Base-by-base conservation (phyloP, 2,888 invertebrate species). In the Neocrepidodera transversa region DNA sequence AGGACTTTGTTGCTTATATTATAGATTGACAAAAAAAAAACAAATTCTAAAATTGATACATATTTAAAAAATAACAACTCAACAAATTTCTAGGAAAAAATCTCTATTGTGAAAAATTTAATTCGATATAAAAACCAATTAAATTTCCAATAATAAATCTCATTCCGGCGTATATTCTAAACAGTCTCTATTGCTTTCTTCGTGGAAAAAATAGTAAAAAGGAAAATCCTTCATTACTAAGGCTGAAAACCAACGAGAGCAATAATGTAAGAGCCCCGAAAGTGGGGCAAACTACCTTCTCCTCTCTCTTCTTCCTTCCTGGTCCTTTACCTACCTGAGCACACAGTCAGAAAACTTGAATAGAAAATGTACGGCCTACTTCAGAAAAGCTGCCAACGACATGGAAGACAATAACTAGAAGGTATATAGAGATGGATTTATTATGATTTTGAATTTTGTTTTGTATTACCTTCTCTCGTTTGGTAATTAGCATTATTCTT, bases 171-270 rank as follows among this genome's bases (percentile, higher is more conserved):
- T 13, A 32, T 13, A 2, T 2, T 8, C n/a, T 38, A 38, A 17
- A 38, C 4, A 7, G 38, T 13, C 17, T 11, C 35, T 38, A 17
- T 38, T 17, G 38, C 38, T 38, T 16, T 16, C 4, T 10, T 17
- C 38, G 14, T 14, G 20, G 45, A 26, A 45, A 45, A 45, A 45
- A 28, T 28, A 26, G 28, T 1, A 16, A 23, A 45, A 16, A 26
- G 14, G 45, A 45, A 45, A 45, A 45, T 45, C 45, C 45, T 45
- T 45, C 45, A 26, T 45, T 45, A 45, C 45, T 16, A 26, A 45
- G 26, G 45, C 45, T 45, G 45, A 11, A 45, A 45, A 45, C 45
- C 45, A 14, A 26, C 45, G 45, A 45, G 45, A 45, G 45, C 45
- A 45, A 45, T 45, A 45, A 45, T 26, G 45, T 45, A 45, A 45